These are phyloP conservation scores for Lasioglossum albipes DNA, from an alignment of 1,140 invertebrate genomes.

Conservation along the genomic window DNA sequence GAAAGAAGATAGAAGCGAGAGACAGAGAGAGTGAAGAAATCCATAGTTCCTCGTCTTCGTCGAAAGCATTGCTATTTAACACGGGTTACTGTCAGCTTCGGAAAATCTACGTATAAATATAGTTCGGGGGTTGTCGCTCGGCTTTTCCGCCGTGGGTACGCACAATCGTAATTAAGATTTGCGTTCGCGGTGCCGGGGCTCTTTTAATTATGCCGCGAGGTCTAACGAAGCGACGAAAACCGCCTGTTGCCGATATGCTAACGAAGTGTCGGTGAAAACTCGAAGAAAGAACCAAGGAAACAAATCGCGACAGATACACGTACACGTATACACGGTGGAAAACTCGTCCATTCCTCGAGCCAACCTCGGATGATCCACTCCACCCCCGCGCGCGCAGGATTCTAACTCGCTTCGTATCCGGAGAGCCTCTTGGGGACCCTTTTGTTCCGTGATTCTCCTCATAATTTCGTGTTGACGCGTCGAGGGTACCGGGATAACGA, in stretches of 20 bases:
- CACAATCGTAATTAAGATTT: conserved; percentile 34
- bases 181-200: neutral
- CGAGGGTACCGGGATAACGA: conserved; percentile 10
- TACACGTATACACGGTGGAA: neutral
- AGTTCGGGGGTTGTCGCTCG: neutral
- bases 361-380: too few relatives aligned
- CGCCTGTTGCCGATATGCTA: conserved; percentile 40
- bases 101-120: conserved; percentile 26
- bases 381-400: neutral
- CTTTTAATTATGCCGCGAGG: conserved; percentile 35
- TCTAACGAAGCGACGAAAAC: conserved; percentile 23
- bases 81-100: neutral
- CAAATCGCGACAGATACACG: neutral
- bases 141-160: neutral
- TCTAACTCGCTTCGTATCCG: neutral
- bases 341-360: too few relatives aligned
- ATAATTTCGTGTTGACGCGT: conserved; percentile 19
- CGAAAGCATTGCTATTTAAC: conserved; percentile 2
- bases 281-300: neutral
- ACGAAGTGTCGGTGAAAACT: neutral
- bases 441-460: conserved; percentile 6
- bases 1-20: conserved; percentile 1
- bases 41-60: too few relatives aligned
- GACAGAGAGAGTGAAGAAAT: too few relatives aligned
- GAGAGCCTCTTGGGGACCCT: neutral